These are phyloP conservation scores for Daphoenositta chrysoptera DNA, from an alignment of 2,113 vertebrate genomes.

Conservation along the genomic window DNA sequence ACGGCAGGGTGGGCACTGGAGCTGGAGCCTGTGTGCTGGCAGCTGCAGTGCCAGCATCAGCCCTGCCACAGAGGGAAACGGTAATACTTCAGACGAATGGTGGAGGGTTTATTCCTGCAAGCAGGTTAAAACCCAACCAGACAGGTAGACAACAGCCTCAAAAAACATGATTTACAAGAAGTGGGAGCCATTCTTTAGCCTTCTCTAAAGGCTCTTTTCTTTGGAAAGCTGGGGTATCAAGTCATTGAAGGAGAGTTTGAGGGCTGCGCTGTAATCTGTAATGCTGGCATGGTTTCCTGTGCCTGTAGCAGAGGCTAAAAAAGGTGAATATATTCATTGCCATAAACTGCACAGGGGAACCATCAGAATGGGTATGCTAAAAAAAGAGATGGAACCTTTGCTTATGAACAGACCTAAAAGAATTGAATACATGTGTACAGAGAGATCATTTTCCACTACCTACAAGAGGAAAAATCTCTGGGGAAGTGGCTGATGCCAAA, in stretches of 20 bases:
- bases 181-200: background rate
- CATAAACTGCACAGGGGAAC: constrained; percentile 25
- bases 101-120: background rate
- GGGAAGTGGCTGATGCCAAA: constrained; percentile 45
- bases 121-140: background rate
- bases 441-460: constrained; percentile 62
- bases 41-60: background rate
- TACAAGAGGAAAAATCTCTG: constrained; percentile 55
- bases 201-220: background rate
- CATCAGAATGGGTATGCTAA: constrained; percentile 28
- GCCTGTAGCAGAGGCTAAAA: constrained; percentile 40
- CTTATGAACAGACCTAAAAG: constrained; percentile 38
- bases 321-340: constrained; percentile 36
- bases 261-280: background rate
- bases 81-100: background rate
- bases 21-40: background rate
- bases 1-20: background rate
- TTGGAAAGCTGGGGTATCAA: background rate
- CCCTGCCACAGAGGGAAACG: background rate
- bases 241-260: background rate
- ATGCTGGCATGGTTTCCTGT: background rate
- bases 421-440: constrained; percentile 55
- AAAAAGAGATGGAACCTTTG: constrained; percentile 49
- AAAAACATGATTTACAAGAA: background rate
- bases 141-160: background rate